phyloP scores from a whole-genome alignment of 2,888 invertebrate genomes.

The Fragum sueziense region DNA sequence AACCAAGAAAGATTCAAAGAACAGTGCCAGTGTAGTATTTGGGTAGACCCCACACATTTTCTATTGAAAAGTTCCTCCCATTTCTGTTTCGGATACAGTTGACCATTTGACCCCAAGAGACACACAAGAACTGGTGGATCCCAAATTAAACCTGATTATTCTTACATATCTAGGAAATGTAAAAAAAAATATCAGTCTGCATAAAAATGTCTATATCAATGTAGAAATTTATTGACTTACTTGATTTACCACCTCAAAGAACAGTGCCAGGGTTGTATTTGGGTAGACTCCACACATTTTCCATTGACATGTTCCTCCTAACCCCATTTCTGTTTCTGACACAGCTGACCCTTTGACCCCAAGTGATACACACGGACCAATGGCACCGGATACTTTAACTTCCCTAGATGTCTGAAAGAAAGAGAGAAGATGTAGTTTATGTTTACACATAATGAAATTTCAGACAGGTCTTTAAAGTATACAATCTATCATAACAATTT shows the following conservation, averaged over 20 bases:
- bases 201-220: no score
- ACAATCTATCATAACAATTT: no score
- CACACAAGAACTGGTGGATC: conserved; percentile 98
- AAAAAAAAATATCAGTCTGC: no score
- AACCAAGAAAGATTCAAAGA: no score
- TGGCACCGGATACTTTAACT: conserved; percentile 96
- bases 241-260: conserved; percentile 92
- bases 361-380: conserved; percentile 97
- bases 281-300: conserved; percentile 97
- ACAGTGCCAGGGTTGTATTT: conserved; percentile 94
- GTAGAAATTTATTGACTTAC: no score
- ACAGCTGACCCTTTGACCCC: conserved; percentile 96
- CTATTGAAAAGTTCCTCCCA: conserved; percentile 99
- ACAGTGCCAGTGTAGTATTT: conserved; percentile 95
- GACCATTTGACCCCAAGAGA: conserved; percentile 95
- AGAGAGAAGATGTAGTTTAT: no score
- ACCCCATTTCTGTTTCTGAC: conserved; percentile 98
- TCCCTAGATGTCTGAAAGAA: conserved; percentile 90
- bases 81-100: conserved; percentile 97
- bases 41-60: conserved; percentile 97
- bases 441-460: no score
- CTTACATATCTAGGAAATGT: no score
- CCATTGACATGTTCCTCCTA: conserved; percentile 99
- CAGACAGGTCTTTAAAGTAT: no score
- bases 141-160: no score